phyloP scores from a whole-genome alignment of 2,113 vertebrate genomes.

The Myrmecobius fasciatus region DNA sequence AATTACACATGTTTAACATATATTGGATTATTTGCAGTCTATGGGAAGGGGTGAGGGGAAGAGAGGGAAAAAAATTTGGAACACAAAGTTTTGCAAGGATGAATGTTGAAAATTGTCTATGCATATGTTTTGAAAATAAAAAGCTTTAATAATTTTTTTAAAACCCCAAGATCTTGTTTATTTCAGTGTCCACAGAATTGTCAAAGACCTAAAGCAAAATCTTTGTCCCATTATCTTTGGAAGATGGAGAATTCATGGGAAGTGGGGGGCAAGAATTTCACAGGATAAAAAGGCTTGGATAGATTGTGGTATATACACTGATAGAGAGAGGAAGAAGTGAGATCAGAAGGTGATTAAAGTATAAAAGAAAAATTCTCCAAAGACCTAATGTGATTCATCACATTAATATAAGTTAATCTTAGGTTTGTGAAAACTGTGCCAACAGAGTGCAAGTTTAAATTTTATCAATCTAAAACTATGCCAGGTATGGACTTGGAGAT shows the following conservation, averaged over 20 bases:
- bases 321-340: neutral
- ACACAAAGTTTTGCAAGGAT: no score
- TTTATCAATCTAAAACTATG: neutral
- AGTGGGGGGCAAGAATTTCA: neutral
- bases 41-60: no score
- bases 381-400: neutral
- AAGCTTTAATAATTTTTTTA: no score
- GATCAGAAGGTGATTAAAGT: neutral
- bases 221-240: no score
- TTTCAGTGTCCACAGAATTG: neutral
- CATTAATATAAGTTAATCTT: neutral
- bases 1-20: no score
- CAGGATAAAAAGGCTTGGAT: neutral
- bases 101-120: no score
- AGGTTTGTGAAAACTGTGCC: neutral
- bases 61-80: no score
- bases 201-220: neutral
- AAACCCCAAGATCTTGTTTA: neutral
- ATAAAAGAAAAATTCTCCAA: neutral
- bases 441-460: neutral
- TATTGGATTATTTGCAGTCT: no score
- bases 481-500: neutral
- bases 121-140: no score
- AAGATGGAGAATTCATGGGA: neutral
- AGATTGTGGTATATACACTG: neutral